Evolutionary conservation across 1,140 invertebrate genomes (phyloP).

Genomic region (Eulimnadia texana): DNA sequence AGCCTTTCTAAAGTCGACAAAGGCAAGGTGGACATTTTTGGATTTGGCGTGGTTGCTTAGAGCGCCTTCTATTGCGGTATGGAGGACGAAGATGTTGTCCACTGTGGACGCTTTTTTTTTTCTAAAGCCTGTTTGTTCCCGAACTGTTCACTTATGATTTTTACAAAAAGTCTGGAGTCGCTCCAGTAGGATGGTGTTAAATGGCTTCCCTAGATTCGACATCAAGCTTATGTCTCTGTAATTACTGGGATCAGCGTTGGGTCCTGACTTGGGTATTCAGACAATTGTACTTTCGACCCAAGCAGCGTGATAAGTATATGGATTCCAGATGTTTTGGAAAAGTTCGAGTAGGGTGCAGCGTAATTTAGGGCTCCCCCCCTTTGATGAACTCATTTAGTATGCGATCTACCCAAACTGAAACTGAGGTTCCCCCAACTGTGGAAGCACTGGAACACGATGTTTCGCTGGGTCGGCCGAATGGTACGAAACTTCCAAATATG

Average conservation of each 20-base stretch:
- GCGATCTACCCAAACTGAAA: too few species aligned
- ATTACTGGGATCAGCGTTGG: not conserved
- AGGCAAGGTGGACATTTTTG: not conserved
- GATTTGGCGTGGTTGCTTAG: not conserved
- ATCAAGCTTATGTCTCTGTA: not conserved
- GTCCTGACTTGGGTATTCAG: not conserved
- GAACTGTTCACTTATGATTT: not conserved
- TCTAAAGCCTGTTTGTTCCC: not conserved
- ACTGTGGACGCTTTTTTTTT: not conserved
- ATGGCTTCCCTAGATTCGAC: not conserved
- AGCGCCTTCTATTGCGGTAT: not conserved
- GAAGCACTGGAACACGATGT: too few species aligned
- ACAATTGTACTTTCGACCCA: not conserved
- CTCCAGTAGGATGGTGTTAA: not conserved
- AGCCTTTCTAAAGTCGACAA: not conserved
- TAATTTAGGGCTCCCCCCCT: not conserved
- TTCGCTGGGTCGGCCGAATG: too few species aligned
- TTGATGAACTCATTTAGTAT: not conserved
- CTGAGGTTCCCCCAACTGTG: too few species aligned
- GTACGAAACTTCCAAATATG: too few species aligned
- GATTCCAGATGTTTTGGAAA: not conserved
- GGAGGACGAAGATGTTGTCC: not conserved
- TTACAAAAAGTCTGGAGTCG: not conserved
- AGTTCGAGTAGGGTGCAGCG: not conserved
- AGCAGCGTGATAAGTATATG: not conserved